These are phyloP conservation scores for Sitta europaea DNA, from an alignment of 2,113 vertebrate genomes.

Conservation along the genomic window DNA sequence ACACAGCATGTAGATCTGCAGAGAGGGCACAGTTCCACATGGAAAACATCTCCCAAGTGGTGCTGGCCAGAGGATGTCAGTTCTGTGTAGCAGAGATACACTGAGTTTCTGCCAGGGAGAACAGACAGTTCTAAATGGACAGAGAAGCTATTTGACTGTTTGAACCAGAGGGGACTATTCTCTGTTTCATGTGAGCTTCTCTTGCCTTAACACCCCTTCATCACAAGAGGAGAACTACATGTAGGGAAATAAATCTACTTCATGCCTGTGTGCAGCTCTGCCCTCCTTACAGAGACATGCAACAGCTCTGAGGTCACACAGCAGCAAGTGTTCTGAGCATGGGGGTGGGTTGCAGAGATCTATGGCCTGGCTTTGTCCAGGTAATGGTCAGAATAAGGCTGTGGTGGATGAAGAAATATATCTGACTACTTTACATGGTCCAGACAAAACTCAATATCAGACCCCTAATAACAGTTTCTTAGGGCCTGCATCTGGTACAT, in stretches of 20 bases:
- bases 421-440: neutral
- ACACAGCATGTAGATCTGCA: neutral
- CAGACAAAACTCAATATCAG: neutral
- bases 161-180: neutral
- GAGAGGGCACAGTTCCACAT: neutral
- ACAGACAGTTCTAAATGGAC: neutral
- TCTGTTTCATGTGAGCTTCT: rapidly evolving
- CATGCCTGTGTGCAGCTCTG: neutral
- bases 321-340: neutral
- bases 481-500: neutral
- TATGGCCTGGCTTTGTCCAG: neutral
- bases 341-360: neutral
- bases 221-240: neutral
- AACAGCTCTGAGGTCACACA: neutral
- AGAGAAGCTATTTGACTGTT: neutral
- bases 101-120: neutral
- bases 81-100: neutral
- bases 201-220: neutral
- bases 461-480: neutral
- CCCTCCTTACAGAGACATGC: neutral
- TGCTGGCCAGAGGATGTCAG: neutral
- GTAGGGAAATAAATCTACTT: neutral
- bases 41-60: neutral
- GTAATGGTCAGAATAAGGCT: neutral
- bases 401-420: neutral